These are phyloP conservation scores for Recurvirostra avosetta DNA, from an alignment of 2,113 vertebrate genomes.

Conservation along the genomic window DNA sequence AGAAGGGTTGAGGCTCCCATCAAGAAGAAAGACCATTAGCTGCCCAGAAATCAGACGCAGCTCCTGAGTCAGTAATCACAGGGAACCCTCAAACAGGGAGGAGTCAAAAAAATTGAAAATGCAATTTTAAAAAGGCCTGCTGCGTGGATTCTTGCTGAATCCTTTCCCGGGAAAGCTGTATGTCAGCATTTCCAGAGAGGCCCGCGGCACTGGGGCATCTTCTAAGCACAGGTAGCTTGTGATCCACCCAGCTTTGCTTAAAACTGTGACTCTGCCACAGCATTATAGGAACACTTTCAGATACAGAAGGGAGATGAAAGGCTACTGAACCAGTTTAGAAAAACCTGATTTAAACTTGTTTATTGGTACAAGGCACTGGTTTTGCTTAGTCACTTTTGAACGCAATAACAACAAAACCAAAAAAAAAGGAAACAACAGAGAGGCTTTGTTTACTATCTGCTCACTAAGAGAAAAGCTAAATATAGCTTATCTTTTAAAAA, in stretches of 20 bases:
- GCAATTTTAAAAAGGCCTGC: not conserved
- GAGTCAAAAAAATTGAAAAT: constrained; percentile 22
- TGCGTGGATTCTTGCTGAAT: not conserved
- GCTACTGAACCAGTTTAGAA: not conserved
- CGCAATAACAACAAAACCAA: not conserved
- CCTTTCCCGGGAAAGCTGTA: not conserved
- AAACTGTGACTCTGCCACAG: not conserved
- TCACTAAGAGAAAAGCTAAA: not conserved
- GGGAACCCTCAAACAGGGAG: constrained; percentile 25
- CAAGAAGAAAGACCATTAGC: not conserved
- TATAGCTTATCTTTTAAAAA: not conserved
- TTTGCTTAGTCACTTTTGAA: not conserved
- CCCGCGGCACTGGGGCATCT: not conserved
- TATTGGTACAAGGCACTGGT: not conserved
- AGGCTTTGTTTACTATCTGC: not conserved
- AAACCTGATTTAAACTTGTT: not conserved
- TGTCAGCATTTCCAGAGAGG: constrained; percentile 26
- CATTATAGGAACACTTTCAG: not conserved
- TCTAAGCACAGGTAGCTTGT: not conserved
- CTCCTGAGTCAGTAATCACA: constrained; percentile 29
- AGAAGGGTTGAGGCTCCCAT: not conserved
- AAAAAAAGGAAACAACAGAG: not conserved
- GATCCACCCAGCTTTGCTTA: not conserved
- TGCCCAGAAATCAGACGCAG: not conserved
- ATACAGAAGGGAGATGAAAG: not conserved